Percentiles rank a stretch among this genome's conserved stretches.
phyloP scores from a whole-genome alignment of 2,797 vertebrate species.

The Sylvia borin region DNA sequence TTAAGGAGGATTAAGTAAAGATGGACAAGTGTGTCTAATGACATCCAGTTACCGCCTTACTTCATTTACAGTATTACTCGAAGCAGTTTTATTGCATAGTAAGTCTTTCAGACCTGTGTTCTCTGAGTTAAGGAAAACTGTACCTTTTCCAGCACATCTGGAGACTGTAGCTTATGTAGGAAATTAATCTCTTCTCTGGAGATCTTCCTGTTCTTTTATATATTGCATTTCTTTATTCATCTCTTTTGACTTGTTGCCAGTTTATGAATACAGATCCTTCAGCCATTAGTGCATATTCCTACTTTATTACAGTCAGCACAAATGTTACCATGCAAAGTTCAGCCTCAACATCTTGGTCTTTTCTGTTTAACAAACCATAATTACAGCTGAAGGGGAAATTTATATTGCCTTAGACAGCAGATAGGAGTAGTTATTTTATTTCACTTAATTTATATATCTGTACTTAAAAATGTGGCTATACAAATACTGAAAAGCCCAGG shows the following conservation, averaged over 20 bases:
- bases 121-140: not conserved
- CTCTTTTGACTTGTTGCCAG: not conserved
- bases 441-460: not conserved
- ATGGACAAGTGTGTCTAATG: not conserved
- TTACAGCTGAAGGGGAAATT: not conserved
- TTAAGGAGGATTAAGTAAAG: not conserved
- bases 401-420: not conserved
- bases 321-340: not conserved
- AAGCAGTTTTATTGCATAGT: slow-evolving; percentile 18
- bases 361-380: not conserved
- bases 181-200: slow-evolving; percentile 22
- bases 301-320: not conserved
- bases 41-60: slow-evolving; percentile 8
- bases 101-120: slow-evolving; percentile 15
- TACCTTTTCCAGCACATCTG: slow-evolving; percentile 36
- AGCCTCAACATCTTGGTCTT: not conserved
- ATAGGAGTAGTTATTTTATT: not conserved
- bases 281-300: not conserved
- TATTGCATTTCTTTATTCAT: not conserved
- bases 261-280: not conserved
- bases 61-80: slow-evolving; percentile 23
- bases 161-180: not conserved
- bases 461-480: not conserved
- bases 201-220: not conserved
- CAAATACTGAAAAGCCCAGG: not conserved